phyloP scores from a whole-genome alignment of 2,888 invertebrate genomes.

The Cactoblastis cactorum region DNA sequence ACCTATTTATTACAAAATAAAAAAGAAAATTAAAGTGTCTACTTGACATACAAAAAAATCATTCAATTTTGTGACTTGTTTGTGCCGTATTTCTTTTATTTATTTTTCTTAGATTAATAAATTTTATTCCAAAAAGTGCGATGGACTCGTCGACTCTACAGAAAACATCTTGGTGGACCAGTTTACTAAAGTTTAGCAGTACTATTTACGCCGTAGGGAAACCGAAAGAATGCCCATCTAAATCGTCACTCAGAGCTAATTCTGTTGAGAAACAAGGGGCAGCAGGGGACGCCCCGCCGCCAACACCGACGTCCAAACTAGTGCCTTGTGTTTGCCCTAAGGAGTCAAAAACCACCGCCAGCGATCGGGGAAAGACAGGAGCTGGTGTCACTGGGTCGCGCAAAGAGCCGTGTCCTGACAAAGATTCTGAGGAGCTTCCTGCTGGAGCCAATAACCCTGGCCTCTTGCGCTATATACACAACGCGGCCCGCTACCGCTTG shows the following conservation, averaged over 20 bases:
- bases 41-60: background rate
- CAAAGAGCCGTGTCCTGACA: conserved; percentile 36
- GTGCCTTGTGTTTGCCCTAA: conserved; percentile 38
- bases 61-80: conserved; percentile 2
- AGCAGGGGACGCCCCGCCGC: conserved; percentile 38
- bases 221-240: background rate
- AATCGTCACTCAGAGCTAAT: background rate
- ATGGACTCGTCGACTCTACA: background rate
- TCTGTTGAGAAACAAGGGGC: conserved; percentile 16
- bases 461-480: conserved; percentile 64
- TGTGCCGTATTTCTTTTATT: background rate
- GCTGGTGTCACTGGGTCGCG: conserved; percentile 69
- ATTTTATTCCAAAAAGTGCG: background rate
- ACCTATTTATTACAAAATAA: background rate
- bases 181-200: conserved; percentile 16
- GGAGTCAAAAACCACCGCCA: conserved; percentile 33
- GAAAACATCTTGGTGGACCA: conserved; percentile 18
- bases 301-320: background rate
- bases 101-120: background rate
- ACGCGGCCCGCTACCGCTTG: conserved; percentile 59
- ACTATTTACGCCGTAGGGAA: conserved; percentile 3
- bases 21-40: background rate
- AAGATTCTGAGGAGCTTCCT: conserved; percentile 44
- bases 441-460: conserved; percentile 57
- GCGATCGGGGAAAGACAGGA: conserved; percentile 66